Percentiles rank a stretch among this genome's conserved stretches.
Evolutionary conservation across 2,113 vertebrate species (phyloP).

Genomic region (Verasper variegatus): DNA sequence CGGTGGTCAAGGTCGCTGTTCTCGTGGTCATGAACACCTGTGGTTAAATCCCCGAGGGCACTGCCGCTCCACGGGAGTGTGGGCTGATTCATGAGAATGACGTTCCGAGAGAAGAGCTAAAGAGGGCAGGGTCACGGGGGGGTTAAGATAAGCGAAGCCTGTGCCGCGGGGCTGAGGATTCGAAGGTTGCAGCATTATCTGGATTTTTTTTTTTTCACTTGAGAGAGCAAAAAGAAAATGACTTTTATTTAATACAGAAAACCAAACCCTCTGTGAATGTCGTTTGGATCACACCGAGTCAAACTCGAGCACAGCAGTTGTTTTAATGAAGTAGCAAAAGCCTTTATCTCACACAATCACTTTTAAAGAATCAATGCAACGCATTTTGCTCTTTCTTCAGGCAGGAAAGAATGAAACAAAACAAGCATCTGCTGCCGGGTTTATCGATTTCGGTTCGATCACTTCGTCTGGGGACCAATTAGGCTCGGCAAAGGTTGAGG

Average conservation of each 20-base stretch:
- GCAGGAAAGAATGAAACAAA: constrained; percentile 31
- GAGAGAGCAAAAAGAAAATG: background rate
- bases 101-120: background rate
- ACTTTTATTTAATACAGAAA: background rate
- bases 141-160: constrained; percentile 27
- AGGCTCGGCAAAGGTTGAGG: constrained; percentile 7
- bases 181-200: constrained; percentile 17
- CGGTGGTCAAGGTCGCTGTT: constrained; percentile 14
- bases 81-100: constrained; percentile 9
- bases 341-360: constrained; percentile 28
- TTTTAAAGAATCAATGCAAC: constrained; percentile 39
- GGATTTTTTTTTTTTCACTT: background rate
- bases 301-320: background rate
- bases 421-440: constrained; percentile 14
- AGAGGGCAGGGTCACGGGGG: background rate
- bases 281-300: constrained; percentile 1
- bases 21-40: background rate
- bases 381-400: constrained; percentile 6
- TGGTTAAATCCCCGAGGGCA: background rate
- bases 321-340: constrained; percentile 6
- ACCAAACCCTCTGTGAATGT: background rate
- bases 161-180: background rate
- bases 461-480: constrained; percentile 43
- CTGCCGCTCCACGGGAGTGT: background rate
- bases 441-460: constrained; percentile 53